Evolutionary conservation across 2,797 vertebrate genomes (phyloP).

Genomic region (Myripristis jacobus): DNA sequence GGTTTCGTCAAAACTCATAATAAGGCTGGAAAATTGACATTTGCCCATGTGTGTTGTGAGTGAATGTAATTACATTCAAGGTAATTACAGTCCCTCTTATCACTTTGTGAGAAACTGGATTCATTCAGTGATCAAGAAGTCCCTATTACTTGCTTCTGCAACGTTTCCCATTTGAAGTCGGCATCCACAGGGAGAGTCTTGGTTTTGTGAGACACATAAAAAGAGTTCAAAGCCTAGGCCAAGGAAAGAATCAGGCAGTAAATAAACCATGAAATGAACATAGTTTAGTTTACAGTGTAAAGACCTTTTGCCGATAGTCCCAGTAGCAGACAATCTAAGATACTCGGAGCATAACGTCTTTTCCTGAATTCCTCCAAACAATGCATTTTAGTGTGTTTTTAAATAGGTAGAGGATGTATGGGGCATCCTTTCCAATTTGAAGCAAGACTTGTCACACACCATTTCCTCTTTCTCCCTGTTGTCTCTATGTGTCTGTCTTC

Average conservation of each 20-base stretch:
- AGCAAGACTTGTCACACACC: too few species aligned
- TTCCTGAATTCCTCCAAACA: constrained; percentile 30
- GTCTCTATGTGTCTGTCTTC: too few species aligned
- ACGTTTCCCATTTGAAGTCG: constrained; percentile 39
- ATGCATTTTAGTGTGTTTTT: constrained; percentile 18
- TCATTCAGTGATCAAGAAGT: constrained; percentile 27
- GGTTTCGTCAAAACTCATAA: neutral
- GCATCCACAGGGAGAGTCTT: constrained; percentile 34
- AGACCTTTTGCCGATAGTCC: constrained; percentile 12
- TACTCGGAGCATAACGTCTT: constrained; percentile 41
- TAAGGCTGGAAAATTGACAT: constrained; percentile 21
- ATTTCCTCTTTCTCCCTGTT: too few species aligned
- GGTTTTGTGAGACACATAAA: constrained; percentile 42
- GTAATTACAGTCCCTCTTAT: constrained; percentile 38
- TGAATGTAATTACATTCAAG: constrained; percentile 20
- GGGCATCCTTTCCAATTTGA: too few species aligned
- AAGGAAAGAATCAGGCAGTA: constrained; percentile 51
- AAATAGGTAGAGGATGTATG: constrained; percentile 11
- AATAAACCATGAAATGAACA: constrained; percentile 61
- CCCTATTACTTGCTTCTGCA: constrained; percentile 23
- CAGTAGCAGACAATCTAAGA: constrained; percentile 20
- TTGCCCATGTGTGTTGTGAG: neutral
- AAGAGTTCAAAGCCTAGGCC: constrained; percentile 50
- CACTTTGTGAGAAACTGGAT: constrained; percentile 1
- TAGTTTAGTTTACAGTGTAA: constrained; percentile 47